Evolutionary conservation across 2,113 vertebrate genomes (phyloP), one percentile per base, ranked within the genome.

Genomic region (Oreotrochilus melanogaster): DNA sequence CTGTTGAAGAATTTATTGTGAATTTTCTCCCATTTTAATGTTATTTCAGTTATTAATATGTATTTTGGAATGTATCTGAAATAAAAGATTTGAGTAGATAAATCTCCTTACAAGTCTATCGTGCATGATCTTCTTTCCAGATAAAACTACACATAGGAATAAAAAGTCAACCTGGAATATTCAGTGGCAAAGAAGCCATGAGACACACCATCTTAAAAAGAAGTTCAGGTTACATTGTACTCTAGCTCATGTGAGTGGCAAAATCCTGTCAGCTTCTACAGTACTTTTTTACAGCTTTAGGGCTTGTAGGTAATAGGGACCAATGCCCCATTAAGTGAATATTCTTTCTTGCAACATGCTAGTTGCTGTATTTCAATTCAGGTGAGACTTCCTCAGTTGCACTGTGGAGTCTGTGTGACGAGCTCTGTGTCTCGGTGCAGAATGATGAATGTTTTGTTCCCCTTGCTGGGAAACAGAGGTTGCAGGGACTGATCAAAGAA

Each of bases 391-490:
- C 43, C 6, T 4, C 7, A 58, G 6, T 22, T 62, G 25, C 28
- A 45, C 23, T 1, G 2, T 0, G 1, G 13, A 60, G 27, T 47
- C 31, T 4, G 0, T 42, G 10, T 0, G 3, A 19, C 1, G 17
- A 79, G 37, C 0, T 1, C 12, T 0, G 0, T 42, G 17, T 37
- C 56, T 56, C 5, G 4, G 10, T 0, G 1, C 8, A 39, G 61
- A 22, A 18, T 0, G 5, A 9, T 12, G 14, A 0, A 0, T 58
- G 11, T 18, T 47, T 58, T 8, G 3, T 31, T 3, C 22, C 15
- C 16, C 30, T 31, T n/a, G 50, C 7, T 70, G 64, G n/a, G 57
- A 27, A 79, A 9, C 35, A 45, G 42, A 37, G 7, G 3, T 19
- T 83, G 21, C 23, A 42, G 5, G 10, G 33, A 2, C 16, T 60